Percentiles rank a stretch among this genome's conserved stretches.
Conservation (phyloP, 1,140 invertebrate genomes). For the Ericerus pela region DNA sequence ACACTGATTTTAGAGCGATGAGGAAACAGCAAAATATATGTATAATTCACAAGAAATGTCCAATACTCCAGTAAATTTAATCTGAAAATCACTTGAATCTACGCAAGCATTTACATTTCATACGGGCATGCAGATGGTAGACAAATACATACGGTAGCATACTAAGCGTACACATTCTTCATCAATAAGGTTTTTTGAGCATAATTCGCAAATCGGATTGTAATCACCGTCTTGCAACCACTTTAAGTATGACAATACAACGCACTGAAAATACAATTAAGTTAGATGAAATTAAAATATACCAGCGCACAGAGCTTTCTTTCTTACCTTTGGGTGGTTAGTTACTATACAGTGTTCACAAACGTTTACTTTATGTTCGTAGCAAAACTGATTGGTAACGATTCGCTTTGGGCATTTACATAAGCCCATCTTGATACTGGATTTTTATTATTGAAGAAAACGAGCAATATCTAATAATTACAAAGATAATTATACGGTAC, state of each 20-base stretch:
- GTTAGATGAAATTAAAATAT: slow-evolving; percentile 14
- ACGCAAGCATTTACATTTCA: too few species aligned
- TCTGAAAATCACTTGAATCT: too few species aligned
- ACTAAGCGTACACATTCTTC: slow-evolving; percentile 75
- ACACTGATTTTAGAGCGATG: too few species aligned
- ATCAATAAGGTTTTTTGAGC: slow-evolving; percentile 56
- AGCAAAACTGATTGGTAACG: slow-evolving; percentile 97
- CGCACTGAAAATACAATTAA: slow-evolving; percentile 55
- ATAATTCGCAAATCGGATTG: slow-evolving; percentile 76
- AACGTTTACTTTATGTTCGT: slow-evolving; percentile 95
- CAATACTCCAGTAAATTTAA: too few species aligned
- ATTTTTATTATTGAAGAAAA: too few species aligned
- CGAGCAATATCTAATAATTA: too few species aligned
- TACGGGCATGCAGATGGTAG: neutral
- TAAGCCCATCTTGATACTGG: too few species aligned
- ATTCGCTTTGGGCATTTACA: slow-evolving; percentile 94
- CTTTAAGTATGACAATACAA: slow-evolving; percentile 91
- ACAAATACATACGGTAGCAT: slow-evolving; percentile 50
- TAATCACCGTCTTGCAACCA: slow-evolving; percentile 97
- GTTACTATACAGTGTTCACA: slow-evolving; percentile 95
- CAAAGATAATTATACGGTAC: too few species aligned
- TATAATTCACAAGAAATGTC: too few species aligned
- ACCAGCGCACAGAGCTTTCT: neutral
- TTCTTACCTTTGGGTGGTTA: slow-evolving; percentile 78
- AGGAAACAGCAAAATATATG: too few species aligned